phyloP scores from a whole-genome alignment of 2,888 invertebrate species.

The Eristalis arbustorum region DNA sequence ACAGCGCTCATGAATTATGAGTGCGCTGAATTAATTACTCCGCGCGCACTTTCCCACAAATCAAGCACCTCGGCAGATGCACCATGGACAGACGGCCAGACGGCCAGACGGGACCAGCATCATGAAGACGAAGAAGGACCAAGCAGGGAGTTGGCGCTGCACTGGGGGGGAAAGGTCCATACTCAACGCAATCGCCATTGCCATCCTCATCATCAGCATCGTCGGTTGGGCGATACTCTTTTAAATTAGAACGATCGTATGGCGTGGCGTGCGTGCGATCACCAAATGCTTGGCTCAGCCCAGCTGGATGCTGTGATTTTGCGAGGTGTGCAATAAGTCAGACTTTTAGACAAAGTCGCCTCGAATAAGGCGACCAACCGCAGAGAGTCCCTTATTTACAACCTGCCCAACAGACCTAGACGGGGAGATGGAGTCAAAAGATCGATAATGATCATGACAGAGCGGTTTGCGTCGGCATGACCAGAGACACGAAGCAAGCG shows the following conservation, averaged over 20 bases:
- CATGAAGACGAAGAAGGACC: neutral
- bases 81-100: conserved; percentile 1
- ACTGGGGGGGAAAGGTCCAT: neutral
- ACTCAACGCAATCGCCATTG: neutral
- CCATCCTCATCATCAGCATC: neutral
- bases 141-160: neutral
- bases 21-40: conserved; percentile 68
- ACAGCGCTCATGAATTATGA: conserved; percentile 59
- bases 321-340: conserved; percentile 65
- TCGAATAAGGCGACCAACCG: conserved; percentile 60
- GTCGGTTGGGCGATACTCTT: conserved; percentile 2
- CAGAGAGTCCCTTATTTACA: conserved; percentile 64
- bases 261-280: conserved; percentile 34
- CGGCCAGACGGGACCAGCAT: conserved; percentile 5
- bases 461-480: conserved; percentile 1
- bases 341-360: conserved; percentile 58
- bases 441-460: conserved; percentile 66
- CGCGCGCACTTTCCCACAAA: conserved; percentile 36
- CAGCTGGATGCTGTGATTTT: conserved; percentile 58
- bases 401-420: conserved; percentile 30
- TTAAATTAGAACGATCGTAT: conserved; percentile 49
- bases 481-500: neutral
- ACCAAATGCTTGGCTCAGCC: conserved; percentile 8
- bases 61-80: conserved; percentile 5
- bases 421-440: conserved; percentile 45